A percentile compares a stretch with the other conserved stretches of the same genome.
phyloP scores from a whole-genome alignment of 2,888 invertebrate genomes.

The Pandemis cinnamomeana region DNA sequence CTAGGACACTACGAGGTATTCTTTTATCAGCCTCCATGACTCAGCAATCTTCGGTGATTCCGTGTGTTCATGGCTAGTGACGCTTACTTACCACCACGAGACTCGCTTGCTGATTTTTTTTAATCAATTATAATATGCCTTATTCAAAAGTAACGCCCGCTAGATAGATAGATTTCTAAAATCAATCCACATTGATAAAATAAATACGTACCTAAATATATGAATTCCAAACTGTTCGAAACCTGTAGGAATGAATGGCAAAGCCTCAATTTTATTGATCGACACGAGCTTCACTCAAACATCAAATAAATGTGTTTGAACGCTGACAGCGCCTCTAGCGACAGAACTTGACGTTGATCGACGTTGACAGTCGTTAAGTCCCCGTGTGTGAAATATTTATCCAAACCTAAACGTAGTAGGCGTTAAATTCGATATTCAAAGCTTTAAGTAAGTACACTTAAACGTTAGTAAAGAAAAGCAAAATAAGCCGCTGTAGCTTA shows the following conservation, averaged over 20 bases:
- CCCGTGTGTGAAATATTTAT: constrained; percentile 4
- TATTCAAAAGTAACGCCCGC: too few relatives aligned
- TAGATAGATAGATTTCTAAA: too few relatives aligned
- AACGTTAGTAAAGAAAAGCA: background rate
- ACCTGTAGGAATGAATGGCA: background rate
- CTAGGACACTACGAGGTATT: too few relatives aligned
- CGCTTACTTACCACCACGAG: too few relatives aligned
- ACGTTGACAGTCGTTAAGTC: constrained; percentile 32
- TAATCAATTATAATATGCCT: too few relatives aligned
- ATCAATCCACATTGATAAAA: too few relatives aligned
- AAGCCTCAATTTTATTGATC: constrained; percentile 18
- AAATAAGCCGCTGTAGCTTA: too few relatives aligned
- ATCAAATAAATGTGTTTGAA: constrained; percentile 36
- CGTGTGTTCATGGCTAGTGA: too few relatives aligned
- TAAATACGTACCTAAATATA: too few relatives aligned
- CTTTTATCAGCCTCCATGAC: too few relatives aligned
- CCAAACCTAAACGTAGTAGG: background rate
- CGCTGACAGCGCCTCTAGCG: constrained; percentile 27
- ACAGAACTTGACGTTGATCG: constrained; percentile 37
- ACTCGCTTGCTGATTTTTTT: too few relatives aligned
- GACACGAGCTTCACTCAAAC: constrained; percentile 31
- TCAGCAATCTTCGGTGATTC: too few relatives aligned
- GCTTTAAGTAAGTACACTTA: background rate
- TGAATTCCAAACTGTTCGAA: background rate
- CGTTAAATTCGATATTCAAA: background rate